Evolutionary conservation across 1,140 invertebrate genomes (phyloP).

Genomic region (Phocides pigmalion): DNA sequence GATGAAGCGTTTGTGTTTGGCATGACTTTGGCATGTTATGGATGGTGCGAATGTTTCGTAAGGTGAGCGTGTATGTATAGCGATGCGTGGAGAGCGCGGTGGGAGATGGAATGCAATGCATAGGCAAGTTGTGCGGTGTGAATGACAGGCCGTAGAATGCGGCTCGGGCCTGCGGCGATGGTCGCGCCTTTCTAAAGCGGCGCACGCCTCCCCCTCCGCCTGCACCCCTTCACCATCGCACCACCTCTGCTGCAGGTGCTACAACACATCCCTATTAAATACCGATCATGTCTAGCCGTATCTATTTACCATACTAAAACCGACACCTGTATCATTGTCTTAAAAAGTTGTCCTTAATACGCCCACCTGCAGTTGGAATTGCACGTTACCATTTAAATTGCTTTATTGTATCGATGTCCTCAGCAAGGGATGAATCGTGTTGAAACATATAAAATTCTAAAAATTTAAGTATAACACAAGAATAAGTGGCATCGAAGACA

Average conservation of each 20-base stretch:
- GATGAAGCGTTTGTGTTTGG: slow-evolving; percentile 63
- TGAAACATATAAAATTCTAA: slow-evolving; percentile 2
- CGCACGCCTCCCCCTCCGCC: slow-evolving; percentile 59
- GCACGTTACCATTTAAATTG: slow-evolving; percentile 55
- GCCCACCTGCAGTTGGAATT: slow-evolving; percentile 66
- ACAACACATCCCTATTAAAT: slow-evolving; percentile 80
- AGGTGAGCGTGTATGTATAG: slow-evolving; percentile 60
- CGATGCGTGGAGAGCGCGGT: slow-evolving; percentile 66
- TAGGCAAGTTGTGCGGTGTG: slow-evolving; percentile 82
- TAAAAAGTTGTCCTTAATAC: slow-evolving; percentile 71
- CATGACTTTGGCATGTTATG: slow-evolving; percentile 51
- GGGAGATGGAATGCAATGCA: slow-evolving; percentile 80
- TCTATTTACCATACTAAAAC: slow-evolving; percentile 75
- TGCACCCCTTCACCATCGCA: slow-evolving; percentile 60
- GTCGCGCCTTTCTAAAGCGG: slow-evolving; percentile 83
- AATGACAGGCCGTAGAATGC: slow-evolving; percentile 83
- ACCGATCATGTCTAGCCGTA: slow-evolving; percentile 79
- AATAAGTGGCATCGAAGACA: background rate
- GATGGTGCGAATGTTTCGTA: slow-evolving; percentile 66
- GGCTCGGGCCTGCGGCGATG: slow-evolving; percentile 79
- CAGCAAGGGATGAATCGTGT: slow-evolving; percentile 13
- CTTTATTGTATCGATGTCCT: slow-evolving; percentile 41
- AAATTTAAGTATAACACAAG: background rate
- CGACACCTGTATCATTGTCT: slow-evolving; percentile 76
- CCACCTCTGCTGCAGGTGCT: slow-evolving; percentile 76